A percentile compares a stretch with the other conserved stretches of the same genome.
These are phyloP conservation scores for Melanchra persicariae DNA, from an alignment of 2,888 invertebrate species.

Conservation along the genomic window DNA sequence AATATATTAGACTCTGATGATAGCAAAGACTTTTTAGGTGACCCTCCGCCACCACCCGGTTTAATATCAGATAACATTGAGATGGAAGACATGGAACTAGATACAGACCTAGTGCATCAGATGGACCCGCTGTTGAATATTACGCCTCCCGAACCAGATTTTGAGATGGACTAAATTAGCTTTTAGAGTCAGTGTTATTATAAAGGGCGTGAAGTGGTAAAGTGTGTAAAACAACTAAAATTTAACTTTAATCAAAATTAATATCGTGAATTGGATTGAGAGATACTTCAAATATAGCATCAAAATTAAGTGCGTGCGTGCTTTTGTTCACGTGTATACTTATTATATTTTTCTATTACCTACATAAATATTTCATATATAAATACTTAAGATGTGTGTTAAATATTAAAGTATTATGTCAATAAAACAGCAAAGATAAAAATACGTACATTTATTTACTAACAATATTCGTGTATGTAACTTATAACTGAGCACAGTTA, in stretches of 20 bases:
- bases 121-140: slow-evolving; percentile 52
- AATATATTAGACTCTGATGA: slow-evolving; percentile 61
- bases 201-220: slow-evolving; percentile 1
- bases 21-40: slow-evolving; percentile 63
- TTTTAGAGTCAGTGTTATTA: slow-evolving; percentile 25
- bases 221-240: slow-evolving; percentile 25
- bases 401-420: slow-evolving; percentile 26
- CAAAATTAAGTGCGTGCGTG: background rate
- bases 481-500: slow-evolving; percentile 66
- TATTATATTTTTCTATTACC: slow-evolving; percentile 1
- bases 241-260: slow-evolving; percentile 8
- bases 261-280: slow-evolving; percentile 7
- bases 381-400: background rate
- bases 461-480: slow-evolving; percentile 73
- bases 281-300: slow-evolving; percentile 4
- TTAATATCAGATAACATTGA: slow-evolving; percentile 61
- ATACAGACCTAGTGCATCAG: slow-evolving; percentile 47
- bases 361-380: background rate
- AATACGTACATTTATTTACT: slow-evolving; percentile 76
- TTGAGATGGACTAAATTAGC: slow-evolving; percentile 47
- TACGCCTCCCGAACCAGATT: slow-evolving; percentile 52
- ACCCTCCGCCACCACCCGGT: slow-evolving; percentile 45
- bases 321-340: slow-evolving; percentile 1
- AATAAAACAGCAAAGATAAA: slow-evolving; percentile 67
- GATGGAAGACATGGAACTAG: slow-evolving; percentile 54